A percentile compares a stretch with the other conserved stretches of the same genome.
Conservation (phyloP, 2,888 invertebrate genomes). For the Rotaria socialis region DNA sequence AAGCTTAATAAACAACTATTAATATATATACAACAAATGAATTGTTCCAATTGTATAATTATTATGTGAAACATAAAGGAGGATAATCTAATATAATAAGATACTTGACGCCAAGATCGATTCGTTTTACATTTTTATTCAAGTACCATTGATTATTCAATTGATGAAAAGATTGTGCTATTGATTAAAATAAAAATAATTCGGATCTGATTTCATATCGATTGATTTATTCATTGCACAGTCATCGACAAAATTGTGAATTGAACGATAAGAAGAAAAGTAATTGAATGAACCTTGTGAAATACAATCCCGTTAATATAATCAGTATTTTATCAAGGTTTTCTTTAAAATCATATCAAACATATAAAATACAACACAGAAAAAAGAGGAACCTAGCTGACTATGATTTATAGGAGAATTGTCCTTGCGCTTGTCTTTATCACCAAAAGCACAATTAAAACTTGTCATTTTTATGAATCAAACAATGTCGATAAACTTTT, state of each 20-base stretch:
- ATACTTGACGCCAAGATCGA: too few species aligned
- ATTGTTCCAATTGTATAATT: too few species aligned
- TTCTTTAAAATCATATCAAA: neutral
- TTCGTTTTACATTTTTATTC: too few species aligned
- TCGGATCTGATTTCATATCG: neutral
- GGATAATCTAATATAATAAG: too few species aligned
- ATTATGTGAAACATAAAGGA: too few species aligned
- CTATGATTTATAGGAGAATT: neutral
- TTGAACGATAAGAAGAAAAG: neutral
- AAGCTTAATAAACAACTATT: too few species aligned
- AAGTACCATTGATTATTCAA: too few species aligned
- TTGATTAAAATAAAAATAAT: neutral
- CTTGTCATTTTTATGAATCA: slow-evolving; percentile 29
- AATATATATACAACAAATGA: too few species aligned
- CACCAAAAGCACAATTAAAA: neutral
- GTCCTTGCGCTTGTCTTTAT: neutral
- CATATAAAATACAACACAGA: neutral
- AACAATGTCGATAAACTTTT: neutral
- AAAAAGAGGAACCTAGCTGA: too few species aligned
- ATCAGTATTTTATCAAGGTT: neutral
- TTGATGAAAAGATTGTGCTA: too few species aligned
- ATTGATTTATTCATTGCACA: neutral
- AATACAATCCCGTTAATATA: neutral
- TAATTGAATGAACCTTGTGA: neutral
- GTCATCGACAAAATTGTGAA: neutral